Conservation (phyloP, 2,113 vertebrate species). For the Spea multiplicata region DNA sequence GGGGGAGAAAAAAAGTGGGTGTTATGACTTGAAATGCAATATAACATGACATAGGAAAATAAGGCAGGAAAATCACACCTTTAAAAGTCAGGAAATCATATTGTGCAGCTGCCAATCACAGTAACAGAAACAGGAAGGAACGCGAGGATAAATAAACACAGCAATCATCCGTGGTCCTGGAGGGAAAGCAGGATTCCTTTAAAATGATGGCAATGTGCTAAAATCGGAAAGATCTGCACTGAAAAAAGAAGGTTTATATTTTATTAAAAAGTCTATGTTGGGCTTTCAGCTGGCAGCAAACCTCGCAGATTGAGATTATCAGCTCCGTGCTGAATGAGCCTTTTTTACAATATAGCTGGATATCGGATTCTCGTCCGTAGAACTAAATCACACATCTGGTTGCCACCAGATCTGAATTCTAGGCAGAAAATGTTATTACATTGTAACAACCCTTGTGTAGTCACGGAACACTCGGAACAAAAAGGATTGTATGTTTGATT, state of each 20-base stretch:
- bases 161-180: constrained; percentile 41
- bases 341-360: constrained; percentile 5
- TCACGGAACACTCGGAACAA: background rate
- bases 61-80: constrained; percentile 37
- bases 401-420: constrained; percentile 4
- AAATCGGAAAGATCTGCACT: constrained; percentile 1
- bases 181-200: constrained; percentile 36
- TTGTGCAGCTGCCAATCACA: constrained; percentile 41
- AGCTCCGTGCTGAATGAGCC: background rate
- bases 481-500: background rate
- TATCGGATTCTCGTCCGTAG: background rate
- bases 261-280: constrained; percentile 34
- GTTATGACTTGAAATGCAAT: constrained; percentile 29
- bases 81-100: constrained; percentile 31
- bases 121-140: constrained; percentile 40
- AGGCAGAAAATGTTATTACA: no score
- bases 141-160: constrained; percentile 41
- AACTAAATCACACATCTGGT: background rate
- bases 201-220: constrained; percentile 34
- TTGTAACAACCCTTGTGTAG: background rate
- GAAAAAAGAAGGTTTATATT: constrained; percentile 23
- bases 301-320: background rate
- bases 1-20: background rate
- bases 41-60: constrained; percentile 40
- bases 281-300: constrained; percentile 13